Percentiles rank a stretch among this genome's conserved stretches.
These are phyloP conservation scores for Australoheros scitulus DNA, from an alignment of 2,113 vertebrate genomes.

Conservation along the genomic window DNA sequence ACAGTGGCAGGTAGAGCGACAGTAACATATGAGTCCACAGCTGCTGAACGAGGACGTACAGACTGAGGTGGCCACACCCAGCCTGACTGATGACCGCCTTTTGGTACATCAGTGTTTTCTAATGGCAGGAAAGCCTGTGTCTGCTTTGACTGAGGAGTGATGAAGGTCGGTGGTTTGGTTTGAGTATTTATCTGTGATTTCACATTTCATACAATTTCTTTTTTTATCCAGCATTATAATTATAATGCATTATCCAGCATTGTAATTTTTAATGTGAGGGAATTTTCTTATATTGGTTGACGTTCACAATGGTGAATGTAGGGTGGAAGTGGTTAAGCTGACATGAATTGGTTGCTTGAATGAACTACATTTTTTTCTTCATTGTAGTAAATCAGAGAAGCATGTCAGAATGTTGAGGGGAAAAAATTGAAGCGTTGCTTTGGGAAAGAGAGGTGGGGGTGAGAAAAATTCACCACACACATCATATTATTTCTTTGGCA, in stretches of 20 bases:
- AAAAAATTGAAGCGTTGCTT: not conserved
- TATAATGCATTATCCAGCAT: too few relatives aligned
- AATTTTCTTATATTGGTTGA: not conserved
- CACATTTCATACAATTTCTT: not conserved
- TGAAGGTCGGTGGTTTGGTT: conserved; percentile 4
- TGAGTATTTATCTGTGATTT: not conserved
- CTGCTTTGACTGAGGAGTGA: not conserved
- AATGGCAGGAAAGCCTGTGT: conserved; percentile 1
- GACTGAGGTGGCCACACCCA: conserved; percentile 42
- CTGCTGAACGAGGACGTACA: conserved; percentile 54
- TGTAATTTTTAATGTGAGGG: not conserved
- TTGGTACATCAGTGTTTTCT: conserved; percentile 40
- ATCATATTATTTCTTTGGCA: not conserved
- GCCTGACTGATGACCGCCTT: conserved; percentile 56
- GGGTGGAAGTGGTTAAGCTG: not conserved
- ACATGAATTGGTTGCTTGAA: not conserved
- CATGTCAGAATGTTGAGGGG: not conserved
- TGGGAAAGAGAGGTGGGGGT: not conserved
- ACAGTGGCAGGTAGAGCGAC: conserved; percentile 64
- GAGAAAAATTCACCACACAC: not conserved
- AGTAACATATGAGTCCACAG: conserved; percentile 67
- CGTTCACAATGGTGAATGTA: not conserved
- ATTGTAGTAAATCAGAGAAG: not conserved
- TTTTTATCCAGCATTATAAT: not conserved
- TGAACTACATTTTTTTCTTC: not conserved